Evolutionary conservation across 2,888 invertebrate genomes (phyloP), one percentile per base, ranked within the genome.

Genomic region (Cephus spinipes): DNA sequence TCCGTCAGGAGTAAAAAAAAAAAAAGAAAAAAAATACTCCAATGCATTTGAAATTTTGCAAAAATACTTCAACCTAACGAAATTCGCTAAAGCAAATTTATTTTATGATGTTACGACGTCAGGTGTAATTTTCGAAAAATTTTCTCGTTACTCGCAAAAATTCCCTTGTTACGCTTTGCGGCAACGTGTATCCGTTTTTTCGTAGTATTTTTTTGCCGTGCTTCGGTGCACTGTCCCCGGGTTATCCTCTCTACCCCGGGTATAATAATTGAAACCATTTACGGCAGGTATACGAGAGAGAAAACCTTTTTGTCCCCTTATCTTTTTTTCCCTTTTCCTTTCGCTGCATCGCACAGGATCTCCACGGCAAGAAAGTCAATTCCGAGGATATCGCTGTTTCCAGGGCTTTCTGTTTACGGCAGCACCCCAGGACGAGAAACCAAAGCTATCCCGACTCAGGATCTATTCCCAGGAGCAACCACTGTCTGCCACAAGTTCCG

Each of bases 371-470:
- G 83, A 82, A 84, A 82, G 80, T 82, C 82, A 83, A 83, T 81
- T 87, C 75, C 79, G 84, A 80, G 81, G 85, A 85, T 83, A 86
- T 83, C 87, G 82, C 83, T 82, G 55, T 55, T 55, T 78, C 73
- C 80, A 79, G 75, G 74, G 78, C 80, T 77, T 79, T 77, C 83
- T 85, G 83, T 85, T 87, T 82, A 85, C 83, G 85, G 85, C 81
- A 78, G 23, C 9, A 23, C 9, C 23, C 55, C 71, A 81, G 81
- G 79, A 82, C 79, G 82, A 79, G 82, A 74, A 81, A 78, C 77
- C 81, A 80, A 81, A 81, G 86, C 85, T 89, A 90, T 90, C 90
- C 89, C 82, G 81, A 74, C 83, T 82, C 76, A 83, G 83, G 88
- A 90, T 90, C 89, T 89, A 87, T 88, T 88, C 86, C 82, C 79